Base-by-base conservation (phyloP, 2,888 invertebrate genomes). In the Drosophila anomalata region DNA sequence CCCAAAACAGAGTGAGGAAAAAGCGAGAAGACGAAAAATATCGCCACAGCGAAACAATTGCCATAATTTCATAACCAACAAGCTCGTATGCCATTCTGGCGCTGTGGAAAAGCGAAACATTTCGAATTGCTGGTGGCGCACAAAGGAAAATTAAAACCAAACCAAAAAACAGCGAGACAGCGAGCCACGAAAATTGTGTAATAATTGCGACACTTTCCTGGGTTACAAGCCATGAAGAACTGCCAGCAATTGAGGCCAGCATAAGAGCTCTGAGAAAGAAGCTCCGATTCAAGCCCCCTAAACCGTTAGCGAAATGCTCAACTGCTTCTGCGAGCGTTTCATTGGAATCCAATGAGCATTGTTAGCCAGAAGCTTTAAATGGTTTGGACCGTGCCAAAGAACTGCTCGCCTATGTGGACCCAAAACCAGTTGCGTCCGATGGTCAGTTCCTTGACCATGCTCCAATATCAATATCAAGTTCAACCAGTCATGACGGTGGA, bases 401-500 rank as follows among this genome's bases (percentile, higher is more conserved):
- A 48, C 8, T 33, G 66, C 46, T 48, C 59, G 59, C 53, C 54
- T 65, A 67, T 56, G 50, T 50, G 48, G 51, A 57, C 33, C 59
- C 29, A 46, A 76, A 79, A 81, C 78, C 67, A 59, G 79, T 73
- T 84, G 67, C 46, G 54, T 39, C 68, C 48, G 22, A 48, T 76
- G 78, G 67, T 51, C 74, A 76, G 70, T 74, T 72, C 74, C 67
- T 54, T 75, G 78, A 55, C 51, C 70, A 68, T 67, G 66, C 26
- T 17, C 22, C 47, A 20, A 55, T 63, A 51, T 88, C 88, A 87
- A 88, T 90, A 90, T 87, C 89, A 89, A 89, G 89, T 89, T 90
- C 89, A 88, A 89, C 89, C 81, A 89, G 89, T 89, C 78, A 67
- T 74, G 58, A 36, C 65, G 55, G 52, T 51, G 54, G 22, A 6